Base-by-base conservation (phyloP, 2,113 vertebrate species). In the Paralichthys olivaceus region DNA sequence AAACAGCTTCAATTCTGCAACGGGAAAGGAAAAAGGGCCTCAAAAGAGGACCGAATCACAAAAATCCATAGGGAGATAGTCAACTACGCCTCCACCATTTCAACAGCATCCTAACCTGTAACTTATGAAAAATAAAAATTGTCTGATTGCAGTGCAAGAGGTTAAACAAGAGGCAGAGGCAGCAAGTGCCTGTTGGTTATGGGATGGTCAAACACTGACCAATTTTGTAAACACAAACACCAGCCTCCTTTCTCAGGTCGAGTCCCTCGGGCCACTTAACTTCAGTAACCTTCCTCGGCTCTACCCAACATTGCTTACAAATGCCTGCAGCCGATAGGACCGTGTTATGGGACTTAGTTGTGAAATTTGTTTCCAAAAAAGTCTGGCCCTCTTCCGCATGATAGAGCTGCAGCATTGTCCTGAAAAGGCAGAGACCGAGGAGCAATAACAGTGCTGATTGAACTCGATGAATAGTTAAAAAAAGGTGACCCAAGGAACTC, bases 131-230 rank as follows among this genome's bases (percentile, higher is more conserved):
- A 80, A 76, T 72, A 65, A 77, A 78, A 77, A 51, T n/a, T 45
- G 69, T 81, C 45, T 79, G 88, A 92, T 90, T 93, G 89, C 91
- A 94, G 93, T 94, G 92, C 92, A 91, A 90, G 87, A 89, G 78
- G 83, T 84, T 74, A 79, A 77, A 75, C 61, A 22, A 72, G 58
- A 72, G 82, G 72, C 70, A 88, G 71, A 59, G 87, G 87, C 89
- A 87, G 69, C 82, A 73, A 76, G 79, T 73, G 82, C 84, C 68
- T 81, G 75, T 74, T 67, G 84, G 86, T 83, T 66, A 80, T 81
- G 68, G 37, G 69, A 69, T 84, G 77, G 82, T 83, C 87, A 78
- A 61, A 58, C 54, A 69, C 25, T 84, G 79, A 81, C 79, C 76
- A 68, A 43, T 67, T 89, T 83, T 90, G 92, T 94, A 93, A 94